Base-by-base conservation (phyloP, 2,888 invertebrate species). In the Eulithis prunata region DNA sequence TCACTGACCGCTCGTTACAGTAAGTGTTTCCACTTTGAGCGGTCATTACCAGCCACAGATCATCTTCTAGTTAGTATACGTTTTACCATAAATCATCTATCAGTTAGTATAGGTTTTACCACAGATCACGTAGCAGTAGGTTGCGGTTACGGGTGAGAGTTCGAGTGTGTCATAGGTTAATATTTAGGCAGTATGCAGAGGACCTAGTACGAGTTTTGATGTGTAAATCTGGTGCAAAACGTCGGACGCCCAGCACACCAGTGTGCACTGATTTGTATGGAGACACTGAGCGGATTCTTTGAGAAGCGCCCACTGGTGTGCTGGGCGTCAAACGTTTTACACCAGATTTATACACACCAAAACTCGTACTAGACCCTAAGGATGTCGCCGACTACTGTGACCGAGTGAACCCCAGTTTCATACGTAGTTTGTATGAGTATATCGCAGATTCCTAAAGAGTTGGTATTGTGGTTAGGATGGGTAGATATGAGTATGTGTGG, bases 1-100 rank as follows among this genome's bases (percentile, higher is more conserved):
- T 10, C 41, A 65, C 13, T 7, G 28, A 45, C 57, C 57, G 57
- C 65, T 61, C 60, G 61, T 65, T 65, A 61, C 41, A 4, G 12
- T 28, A 57, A 65, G 65, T 61, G 56, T 57, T 61, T 43, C 3
- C 28, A 41, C 55, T 64, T 64, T 43, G 54, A 32, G 8, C 38
- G 57, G 54, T 51, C 51, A 60, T 59, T 58, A 52, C 45, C 47
- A 47, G 10, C 13, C 60, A 60, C 60, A 60, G 60, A 53, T 36
- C 6, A 60, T 45, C 38, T 13, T 14, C 14, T 21, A 47, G 47
- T 47, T 21, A 47, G 8, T 47, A 47, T 8, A 47, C 47, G 47
- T 47, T 46, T n/a, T 5, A 7, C 4, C 13, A 46, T n/a, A 46
- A n/a, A 13, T 13, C 13, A 47, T 7, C 13, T 11, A 59, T 21